phyloP scores from a whole-genome alignment of 1,140 invertebrate species.

The Berghia stephanieae region DNA sequence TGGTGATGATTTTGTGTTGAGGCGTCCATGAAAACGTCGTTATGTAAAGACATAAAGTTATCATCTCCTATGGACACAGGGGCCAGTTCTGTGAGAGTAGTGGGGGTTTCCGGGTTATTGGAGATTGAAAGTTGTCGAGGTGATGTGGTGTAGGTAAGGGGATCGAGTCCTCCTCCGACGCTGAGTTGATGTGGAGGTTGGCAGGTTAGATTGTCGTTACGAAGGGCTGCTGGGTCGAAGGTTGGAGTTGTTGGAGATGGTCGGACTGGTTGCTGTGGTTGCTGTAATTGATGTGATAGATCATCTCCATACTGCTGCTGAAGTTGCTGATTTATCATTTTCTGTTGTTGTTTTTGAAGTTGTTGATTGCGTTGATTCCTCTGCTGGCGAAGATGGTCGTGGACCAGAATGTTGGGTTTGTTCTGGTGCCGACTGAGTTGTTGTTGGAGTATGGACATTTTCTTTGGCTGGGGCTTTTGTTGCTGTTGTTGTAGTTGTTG shows the following conservation, averaged over 20 bases:
- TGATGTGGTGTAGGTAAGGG: background rate
- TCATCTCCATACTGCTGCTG: background rate
- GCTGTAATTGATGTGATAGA: background rate
- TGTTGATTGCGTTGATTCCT: background rate
- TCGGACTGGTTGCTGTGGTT: background rate
- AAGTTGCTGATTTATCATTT: background rate
- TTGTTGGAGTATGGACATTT: conserved; percentile 3
- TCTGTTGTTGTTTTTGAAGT: conserved; percentile 21
- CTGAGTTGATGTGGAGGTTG: background rate
- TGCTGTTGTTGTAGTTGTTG: conserved; percentile 8
- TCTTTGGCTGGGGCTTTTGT: conserved; percentile 5
- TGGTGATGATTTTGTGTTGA: background rate
- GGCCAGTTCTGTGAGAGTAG: conserved; percentile 20
- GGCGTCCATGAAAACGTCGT: conserved; percentile 7
- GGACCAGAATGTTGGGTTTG: background rate
- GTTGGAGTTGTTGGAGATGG: background rate
- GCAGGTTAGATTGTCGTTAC: conserved; percentile 12
- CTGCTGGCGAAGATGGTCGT: background rate
- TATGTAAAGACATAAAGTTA: too few species aligned
- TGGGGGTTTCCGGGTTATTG: too few species aligned
- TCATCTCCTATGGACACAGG: conserved; percentile 9
- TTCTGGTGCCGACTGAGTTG: background rate
- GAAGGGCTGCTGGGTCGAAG: conserved; percentile 7
- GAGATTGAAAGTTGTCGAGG: background rate
- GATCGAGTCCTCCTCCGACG: background rate